These are phyloP conservation scores for Parnassius apollo DNA, from an alignment of 2,888 invertebrate genomes.

Conservation along the genomic window DNA sequence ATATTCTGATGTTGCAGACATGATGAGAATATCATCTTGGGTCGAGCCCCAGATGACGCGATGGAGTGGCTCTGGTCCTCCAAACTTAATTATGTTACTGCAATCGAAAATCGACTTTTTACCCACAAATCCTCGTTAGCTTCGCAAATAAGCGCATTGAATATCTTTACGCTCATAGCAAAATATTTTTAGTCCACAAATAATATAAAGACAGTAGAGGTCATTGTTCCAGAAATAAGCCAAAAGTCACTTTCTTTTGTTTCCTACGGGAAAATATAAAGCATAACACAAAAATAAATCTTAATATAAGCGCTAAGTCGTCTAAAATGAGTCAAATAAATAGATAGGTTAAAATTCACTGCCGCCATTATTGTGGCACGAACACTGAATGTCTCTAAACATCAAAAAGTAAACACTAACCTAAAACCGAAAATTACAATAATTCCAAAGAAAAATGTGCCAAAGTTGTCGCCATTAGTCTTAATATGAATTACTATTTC, in stretches of 20 bases:
- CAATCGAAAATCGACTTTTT: slow-evolving; percentile 74
- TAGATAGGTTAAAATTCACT: slow-evolving; percentile 77
- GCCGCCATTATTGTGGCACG: slow-evolving; percentile 80
- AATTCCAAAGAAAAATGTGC: slow-evolving; percentile 35
- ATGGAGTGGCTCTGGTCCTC: slow-evolving; percentile 73
- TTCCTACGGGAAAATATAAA: slow-evolving; percentile 64
- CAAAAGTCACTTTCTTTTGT: slow-evolving; percentile 60
- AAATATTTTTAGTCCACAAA: slow-evolving; percentile 75
- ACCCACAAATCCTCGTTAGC: slow-evolving; percentile 62
- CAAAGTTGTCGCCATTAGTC: slow-evolving; percentile 31
- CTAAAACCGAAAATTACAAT: slow-evolving; percentile 43
- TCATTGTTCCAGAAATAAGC: slow-evolving; percentile 72
- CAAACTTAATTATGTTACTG: slow-evolving; percentile 75
- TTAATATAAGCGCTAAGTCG: slow-evolving; percentile 36
- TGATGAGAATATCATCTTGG: slow-evolving; percentile 80
- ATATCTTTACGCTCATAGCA: slow-evolving; percentile 66
- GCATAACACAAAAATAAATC: slow-evolving; percentile 53
- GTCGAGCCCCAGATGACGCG: slow-evolving; percentile 76
- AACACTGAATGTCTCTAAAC: slow-evolving; percentile 78
- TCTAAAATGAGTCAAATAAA: slow-evolving; percentile 56
- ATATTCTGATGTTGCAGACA: slow-evolving; percentile 78
- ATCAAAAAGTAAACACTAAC: slow-evolving; percentile 78
- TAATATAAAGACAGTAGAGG: slow-evolving; percentile 72
- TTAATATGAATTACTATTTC: slow-evolving; percentile 38
- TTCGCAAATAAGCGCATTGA: slow-evolving; percentile 50